These are phyloP conservation scores for Megalops atlanticus DNA, from an alignment of 2,113 vertebrate genomes.

Conservation along the genomic window DNA sequence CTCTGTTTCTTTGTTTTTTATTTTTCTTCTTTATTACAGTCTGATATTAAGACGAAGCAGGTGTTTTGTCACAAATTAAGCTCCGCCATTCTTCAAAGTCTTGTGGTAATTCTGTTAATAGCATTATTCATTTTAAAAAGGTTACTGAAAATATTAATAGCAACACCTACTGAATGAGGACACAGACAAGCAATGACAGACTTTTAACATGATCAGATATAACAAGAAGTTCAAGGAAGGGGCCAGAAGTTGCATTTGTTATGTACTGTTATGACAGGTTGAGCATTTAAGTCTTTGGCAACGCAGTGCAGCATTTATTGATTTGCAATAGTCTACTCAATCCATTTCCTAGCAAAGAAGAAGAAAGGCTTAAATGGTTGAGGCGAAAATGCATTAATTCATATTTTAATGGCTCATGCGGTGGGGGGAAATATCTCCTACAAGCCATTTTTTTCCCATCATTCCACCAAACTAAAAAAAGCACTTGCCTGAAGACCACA, in stretches of 20 bases:
- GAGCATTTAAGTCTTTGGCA: constrained; percentile 43
- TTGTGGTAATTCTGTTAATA: too few relatives aligned
- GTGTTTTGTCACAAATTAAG: background rate
- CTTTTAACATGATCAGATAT: constrained; percentile 61
- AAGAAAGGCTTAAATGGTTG: constrained; percentile 37
- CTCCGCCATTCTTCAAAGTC: background rate
- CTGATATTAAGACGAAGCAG: background rate
- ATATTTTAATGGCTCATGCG: too few relatives aligned
- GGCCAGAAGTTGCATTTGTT: constrained; percentile 44
- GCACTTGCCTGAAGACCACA: background rate
- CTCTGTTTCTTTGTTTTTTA: too few relatives aligned
- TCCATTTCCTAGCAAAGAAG: constrained; percentile 59
- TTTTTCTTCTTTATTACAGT: too few relatives aligned
- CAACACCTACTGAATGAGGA: too few relatives aligned
- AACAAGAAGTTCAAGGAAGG: constrained; percentile 47
- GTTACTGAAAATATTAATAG: too few relatives aligned
- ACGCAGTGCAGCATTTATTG: constrained; percentile 49
- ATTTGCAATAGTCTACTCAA: constrained; percentile 53
- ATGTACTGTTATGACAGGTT: constrained; percentile 17
- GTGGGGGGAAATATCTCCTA: background rate
- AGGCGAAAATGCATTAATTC: background rate
- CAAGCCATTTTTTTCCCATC: background rate
- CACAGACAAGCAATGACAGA: constrained; percentile 45
- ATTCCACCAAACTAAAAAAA: background rate
- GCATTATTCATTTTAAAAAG: too few relatives aligned